Evolutionary conservation across 2,888 invertebrate species (phyloP), one percentile per base, ranked within the genome.

Genomic region (Xylota sylvarum): DNA sequence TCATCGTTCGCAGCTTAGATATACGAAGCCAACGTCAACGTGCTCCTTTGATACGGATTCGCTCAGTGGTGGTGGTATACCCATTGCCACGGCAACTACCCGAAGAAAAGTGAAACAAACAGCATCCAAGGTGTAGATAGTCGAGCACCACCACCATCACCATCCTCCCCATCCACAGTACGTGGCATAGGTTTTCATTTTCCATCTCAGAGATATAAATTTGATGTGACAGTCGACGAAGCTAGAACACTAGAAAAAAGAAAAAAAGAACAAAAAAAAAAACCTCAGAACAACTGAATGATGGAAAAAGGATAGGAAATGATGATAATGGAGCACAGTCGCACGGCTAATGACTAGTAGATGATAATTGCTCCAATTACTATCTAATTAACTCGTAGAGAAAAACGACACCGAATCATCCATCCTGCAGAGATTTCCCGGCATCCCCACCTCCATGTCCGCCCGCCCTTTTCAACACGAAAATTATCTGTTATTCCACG

Each of bases 291-390:
- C n/a, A 40, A 65, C 58, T 50, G 43, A 50, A 30, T 55, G 46
- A 81, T 69, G 64, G 35, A 74, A 70, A 64, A 48, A 56, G 70
- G 56, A 83, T 78, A 60, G 65, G 78, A 83, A 77, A 83, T 27
- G 60, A 69, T 43, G 83, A 64, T 73, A 56, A 69, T 70, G 48
- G 56, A 37, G 27, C 52, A 52, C 40, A 46, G 48, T 64, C 17
- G 79, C 37, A 62, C 32, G 46, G 58, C 69, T 80, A 76, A 80
- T 85, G 64, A 80, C 64, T 70, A 40, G 76, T 67, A 77, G 77
- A 81, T 81, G 85, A 62, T 81, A 81, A 86, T 86, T 86, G 81
- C 72, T 73, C 48, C 67, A 86, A 81, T 86, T 81, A 86, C 81
- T 77, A 81, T 81, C 77, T 86, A 81, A 86, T 86, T 81, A 81